Evolutionary conservation across 2,888 invertebrate genomes (phyloP), one percentile per base, ranked within the genome.

Genomic region (Sthenelais limicola): DNA sequence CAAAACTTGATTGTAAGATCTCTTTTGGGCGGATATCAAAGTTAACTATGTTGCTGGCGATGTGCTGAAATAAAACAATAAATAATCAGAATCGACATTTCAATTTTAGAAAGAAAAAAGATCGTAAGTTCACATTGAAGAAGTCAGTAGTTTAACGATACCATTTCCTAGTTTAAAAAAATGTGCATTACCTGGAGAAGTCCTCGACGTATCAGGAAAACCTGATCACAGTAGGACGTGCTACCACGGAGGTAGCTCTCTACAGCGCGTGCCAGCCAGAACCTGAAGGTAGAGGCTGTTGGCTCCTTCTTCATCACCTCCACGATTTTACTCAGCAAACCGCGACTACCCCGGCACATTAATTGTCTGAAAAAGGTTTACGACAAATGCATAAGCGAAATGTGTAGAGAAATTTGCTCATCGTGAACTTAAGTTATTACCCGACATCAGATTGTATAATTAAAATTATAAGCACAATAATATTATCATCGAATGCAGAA

Each of bases 1-100:
- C 89, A 81, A 88, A 88, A 76, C 88, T 88, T 78, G 88, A 88
- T 82, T 89, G 89, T 54, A 88, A 79, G 68, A 87, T 86, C 77
- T 87, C 87, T 74, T 87, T 87, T 74, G 86, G 85, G 52, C 84
- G 77, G 32, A 85, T 85, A 76, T 85, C 85, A 77, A 85, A 83
- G 56, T 86, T 85, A n/a, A 87, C 85, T 32, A 87, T 84, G 77
- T 86, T 87, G 68, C 82, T 79, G 58, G 85, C 85, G 51, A 88
- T 87, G 82, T 88, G 88, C 85, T 88, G 83, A 26, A 80, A 80
- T n/a, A n/a, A n/a, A n/a, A n/a, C n/a, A n/a, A n/a, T n/a, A n/a
- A n/a, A n/a, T n/a, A n/a, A n/a, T n/a, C n/a, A n/a, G n/a, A n/a
- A n/a, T n/a, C n/a, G n/a, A n/a, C n/a, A n/a, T n/a, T n/a, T n/a